phyloP scores from a whole-genome alignment of 2,797 vertebrate genomes.

The Protonibea diacanthus region DNA sequence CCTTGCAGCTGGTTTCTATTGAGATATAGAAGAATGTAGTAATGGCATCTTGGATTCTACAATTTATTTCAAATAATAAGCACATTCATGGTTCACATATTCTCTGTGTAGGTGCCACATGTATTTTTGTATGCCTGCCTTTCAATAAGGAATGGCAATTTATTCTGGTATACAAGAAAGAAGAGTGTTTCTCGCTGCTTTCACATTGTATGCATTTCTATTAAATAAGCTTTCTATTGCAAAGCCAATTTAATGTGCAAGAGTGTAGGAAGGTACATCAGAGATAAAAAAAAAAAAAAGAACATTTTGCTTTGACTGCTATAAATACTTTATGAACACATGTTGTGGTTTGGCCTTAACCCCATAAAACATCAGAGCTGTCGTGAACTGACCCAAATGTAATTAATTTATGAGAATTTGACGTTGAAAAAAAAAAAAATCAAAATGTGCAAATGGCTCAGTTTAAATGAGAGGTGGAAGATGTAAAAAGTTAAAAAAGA shows the following conservation, averaged over 20 bases:
- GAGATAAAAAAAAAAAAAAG: background rate
- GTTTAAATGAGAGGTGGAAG: conserved; percentile 36
- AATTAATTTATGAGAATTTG: conserved; percentile 25
- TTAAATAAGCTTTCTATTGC: conserved; percentile 11
- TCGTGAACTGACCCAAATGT: background rate
- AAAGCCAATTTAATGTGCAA: background rate
- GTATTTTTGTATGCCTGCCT: background rate
- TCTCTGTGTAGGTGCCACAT: conserved; percentile 6
- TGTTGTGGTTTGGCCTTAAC: conserved; percentile 21
- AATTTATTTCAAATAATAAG: conserved; percentile 26
- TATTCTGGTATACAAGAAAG: conserved; percentile 40
- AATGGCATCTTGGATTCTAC: background rate
- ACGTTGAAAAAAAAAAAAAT: background rate
- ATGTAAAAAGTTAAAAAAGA: conserved; percentile 47
- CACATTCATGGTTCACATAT: conserved; percentile 11
- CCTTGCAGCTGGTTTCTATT: background rate
- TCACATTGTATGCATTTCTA: conserved; percentile 9
- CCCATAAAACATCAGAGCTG: conserved; percentile 7
- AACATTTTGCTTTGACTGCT: background rate
- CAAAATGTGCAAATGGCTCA: conserved; percentile 27
- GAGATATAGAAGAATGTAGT: background rate
- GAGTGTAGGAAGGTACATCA: background rate
- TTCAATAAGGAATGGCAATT: conserved; percentile 7
- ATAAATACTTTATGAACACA: conserved; percentile 36
- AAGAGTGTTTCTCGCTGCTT: conserved; percentile 25